Conservation (phyloP, 2,113 vertebrate genomes). For the Pangasianodon hypophthalmus region DNA sequence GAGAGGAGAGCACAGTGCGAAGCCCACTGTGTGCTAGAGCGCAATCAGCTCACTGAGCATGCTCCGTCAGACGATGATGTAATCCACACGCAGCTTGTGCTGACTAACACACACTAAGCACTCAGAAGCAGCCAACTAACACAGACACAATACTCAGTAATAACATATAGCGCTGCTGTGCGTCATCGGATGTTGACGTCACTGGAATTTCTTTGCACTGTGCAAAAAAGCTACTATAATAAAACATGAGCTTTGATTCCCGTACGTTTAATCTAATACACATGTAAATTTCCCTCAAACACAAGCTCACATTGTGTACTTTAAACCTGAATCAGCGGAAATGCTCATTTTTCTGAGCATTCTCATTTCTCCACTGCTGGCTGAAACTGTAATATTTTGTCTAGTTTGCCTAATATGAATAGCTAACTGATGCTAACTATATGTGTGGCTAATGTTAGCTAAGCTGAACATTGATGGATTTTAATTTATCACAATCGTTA, state of each 20-base stretch:
- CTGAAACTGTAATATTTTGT: neutral
- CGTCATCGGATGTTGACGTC: neutral
- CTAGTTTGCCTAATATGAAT: neutral
- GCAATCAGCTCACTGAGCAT: neutral
- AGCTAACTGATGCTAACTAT: neutral
- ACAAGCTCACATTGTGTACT: neutral
- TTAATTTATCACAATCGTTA: neutral
- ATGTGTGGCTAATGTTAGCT: neutral
- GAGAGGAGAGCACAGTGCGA: neutral
- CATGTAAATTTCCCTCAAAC: neutral
- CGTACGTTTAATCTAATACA: neutral
- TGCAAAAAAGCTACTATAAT: neutral
- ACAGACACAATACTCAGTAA: neutral
- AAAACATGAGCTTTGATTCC: neutral
- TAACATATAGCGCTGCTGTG: neutral
- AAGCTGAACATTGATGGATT: neutral
- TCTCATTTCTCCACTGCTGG: neutral
- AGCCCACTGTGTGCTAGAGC: neutral
- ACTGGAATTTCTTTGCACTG: neutral
- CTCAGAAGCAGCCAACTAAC: neutral
- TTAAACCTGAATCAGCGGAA: neutral
- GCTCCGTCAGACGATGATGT: slow-evolving; percentile 42
- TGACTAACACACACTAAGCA: slow-evolving; percentile 40
- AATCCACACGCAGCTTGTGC: slow-evolving; percentile 27
- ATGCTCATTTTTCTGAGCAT: neutral